Percentiles rank a stretch among this genome's conserved stretches.
These are phyloP conservation scores for Pomatostomus ruficeps DNA, from an alignment of 2,113 vertebrate genomes.

Conservation along the genomic window DNA sequence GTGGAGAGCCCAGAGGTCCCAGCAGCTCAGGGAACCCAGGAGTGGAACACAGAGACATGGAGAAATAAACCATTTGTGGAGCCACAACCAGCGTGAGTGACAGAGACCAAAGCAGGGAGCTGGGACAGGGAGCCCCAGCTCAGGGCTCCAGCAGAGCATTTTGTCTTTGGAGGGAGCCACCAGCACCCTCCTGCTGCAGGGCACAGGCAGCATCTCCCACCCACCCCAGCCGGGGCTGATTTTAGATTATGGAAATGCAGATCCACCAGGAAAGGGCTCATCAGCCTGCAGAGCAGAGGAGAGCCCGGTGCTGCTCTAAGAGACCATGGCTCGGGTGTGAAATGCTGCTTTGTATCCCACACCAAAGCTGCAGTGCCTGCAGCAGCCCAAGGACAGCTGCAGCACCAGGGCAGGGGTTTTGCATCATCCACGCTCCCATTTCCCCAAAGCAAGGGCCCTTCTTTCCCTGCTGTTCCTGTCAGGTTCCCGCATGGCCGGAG, in stretches of 20 bases:
- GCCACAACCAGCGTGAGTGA: not conserved
- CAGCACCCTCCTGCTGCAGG: not conserved
- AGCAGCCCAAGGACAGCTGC: not conserved
- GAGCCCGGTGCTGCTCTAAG: fast-evolving
- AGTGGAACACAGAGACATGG: fast-evolving
- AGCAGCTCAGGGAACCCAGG: fast-evolving
- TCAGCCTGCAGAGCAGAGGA: fast-evolving
- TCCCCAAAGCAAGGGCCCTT: fast-evolving
- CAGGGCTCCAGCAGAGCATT: not conserved
- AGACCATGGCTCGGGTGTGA: fast-evolving
- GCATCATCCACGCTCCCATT: fast-evolving
- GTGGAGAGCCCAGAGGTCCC: not conserved
- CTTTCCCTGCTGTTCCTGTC: not conserved
- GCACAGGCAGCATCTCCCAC: not conserved
- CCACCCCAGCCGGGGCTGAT: fast-evolving
- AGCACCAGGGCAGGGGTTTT: not conserved
- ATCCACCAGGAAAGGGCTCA: fast-evolving
- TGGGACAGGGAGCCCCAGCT: fast-evolving
- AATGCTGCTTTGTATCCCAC: not conserved
- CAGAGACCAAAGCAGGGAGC: not conserved
- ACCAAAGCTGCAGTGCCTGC: fast-evolving
- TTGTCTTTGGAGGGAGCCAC: fast-evolving
- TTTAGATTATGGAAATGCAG: not conserved
- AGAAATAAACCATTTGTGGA: not conserved
- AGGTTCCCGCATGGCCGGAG: fast-evolving